Evolutionary conservation across 35 echinoderm and acorn worm genomes (phyloP), one percentile per base, ranked within the genome.

Genomic region (Ophioderma brevispina): DNA sequence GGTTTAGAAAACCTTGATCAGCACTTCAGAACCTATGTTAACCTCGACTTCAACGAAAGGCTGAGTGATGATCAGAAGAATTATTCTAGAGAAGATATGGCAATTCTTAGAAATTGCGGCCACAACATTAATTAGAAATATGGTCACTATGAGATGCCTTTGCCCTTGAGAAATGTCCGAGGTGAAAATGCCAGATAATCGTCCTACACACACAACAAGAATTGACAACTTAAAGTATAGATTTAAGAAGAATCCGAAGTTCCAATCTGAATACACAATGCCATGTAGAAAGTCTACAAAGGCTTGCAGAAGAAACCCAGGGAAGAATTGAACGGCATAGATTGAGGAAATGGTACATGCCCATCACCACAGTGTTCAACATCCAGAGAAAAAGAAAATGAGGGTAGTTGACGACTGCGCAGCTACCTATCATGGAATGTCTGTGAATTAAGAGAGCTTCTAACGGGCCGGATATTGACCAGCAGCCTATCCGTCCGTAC

Each of bases 121-220:
- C 25, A 79, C 83, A 93, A 87, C 15, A 56, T 90, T 31, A 93
- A 70, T 40, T 39, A 81, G 8, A 39, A 81, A 56, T 82, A 93
- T 82, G 91, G 83, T 32, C 88, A 87, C 64, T 94, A 91, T 85
- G 82, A 90, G 52, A 84, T 92, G 36, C 88, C 79, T 31, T 80
- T 97, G 37, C 95, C 95, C 25, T 52, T 97, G 34, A 89, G 80
- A 39, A 46, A 79, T 33, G 39, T 64, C 35, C 86, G 36, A 59
- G 70, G 85, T n/a, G 0, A 79, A 80, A 23, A 78, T 96, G 78
- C 94, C 94, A 18, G 80, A 92, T 81, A 96, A 96, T 81, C 84
- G 76, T 79, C n/a, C 76, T 42, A 0, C 86, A 88, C 40, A 90
- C 89, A 83, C 31, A 33, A 19, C 85, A 94, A 32, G 40, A 84